Conservation (phyloP, 2,113 vertebrate species). For the Mesocricetus auratus region DNA sequence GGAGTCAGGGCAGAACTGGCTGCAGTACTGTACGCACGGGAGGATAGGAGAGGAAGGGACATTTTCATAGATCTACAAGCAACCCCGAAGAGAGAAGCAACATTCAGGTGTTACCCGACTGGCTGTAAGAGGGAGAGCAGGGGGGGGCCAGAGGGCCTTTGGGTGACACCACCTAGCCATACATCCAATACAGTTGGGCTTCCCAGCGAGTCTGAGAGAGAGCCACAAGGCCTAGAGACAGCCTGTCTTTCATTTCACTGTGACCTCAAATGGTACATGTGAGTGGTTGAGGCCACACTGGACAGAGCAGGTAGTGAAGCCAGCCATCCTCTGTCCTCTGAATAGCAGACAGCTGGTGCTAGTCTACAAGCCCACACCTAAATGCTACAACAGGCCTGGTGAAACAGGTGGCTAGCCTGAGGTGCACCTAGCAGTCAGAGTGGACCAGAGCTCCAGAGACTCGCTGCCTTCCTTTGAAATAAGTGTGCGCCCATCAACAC, state of each 20-base stretch:
- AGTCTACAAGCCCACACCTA: not conserved
- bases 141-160: not conserved
- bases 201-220: not conserved
- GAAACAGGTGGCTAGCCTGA: no score
- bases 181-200: not conserved
- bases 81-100: no score
- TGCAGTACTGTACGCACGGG: no score
- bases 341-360: not conserved
- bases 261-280: not conserved
- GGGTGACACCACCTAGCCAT: not conserved
- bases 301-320: not conserved
- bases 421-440: not conserved
- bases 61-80: not conserved
- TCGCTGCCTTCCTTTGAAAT: not conserved
- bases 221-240: not conserved
- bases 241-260: not conserved
- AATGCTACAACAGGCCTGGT: not conserved
- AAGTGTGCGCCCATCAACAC: no score
- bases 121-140: not conserved
- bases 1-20: not conserved
- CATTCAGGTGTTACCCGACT: not conserved
- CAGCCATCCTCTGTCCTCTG: not conserved
- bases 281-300: not conserved
- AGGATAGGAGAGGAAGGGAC: not conserved
- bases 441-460: not conserved